A percentile compares a stretch with the other conserved stretches of the same genome.
Evolutionary conservation across 2,113 vertebrate genomes (phyloP).

Genomic region (Epinephelus cyanopodus): DNA sequence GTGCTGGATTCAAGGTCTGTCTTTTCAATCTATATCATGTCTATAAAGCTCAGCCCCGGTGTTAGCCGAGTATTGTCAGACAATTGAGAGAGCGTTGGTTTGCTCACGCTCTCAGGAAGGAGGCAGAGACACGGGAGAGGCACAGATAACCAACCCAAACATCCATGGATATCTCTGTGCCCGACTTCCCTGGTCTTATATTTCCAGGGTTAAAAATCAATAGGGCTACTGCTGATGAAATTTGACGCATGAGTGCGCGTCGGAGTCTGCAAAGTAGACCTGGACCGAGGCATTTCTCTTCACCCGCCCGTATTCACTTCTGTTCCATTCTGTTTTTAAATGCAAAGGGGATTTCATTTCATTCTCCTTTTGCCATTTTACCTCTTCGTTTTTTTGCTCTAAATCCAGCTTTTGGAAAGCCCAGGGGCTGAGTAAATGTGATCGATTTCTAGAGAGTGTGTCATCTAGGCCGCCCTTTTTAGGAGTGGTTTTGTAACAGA

Average conservation of each 20-base stretch:
- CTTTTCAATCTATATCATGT: slow-evolving; percentile 68
- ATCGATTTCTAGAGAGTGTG: slow-evolving; percentile 84
- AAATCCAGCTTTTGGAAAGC: slow-evolving; percentile 79
- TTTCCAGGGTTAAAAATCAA: slow-evolving; percentile 83
- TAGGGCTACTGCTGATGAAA: slow-evolving; percentile 81
- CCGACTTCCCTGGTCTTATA: slow-evolving; percentile 73
- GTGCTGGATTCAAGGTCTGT: slow-evolving; percentile 53
- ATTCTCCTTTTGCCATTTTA: slow-evolving; percentile 75
- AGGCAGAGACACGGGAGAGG: slow-evolving; percentile 55
- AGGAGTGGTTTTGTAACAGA: slow-evolving; percentile 81
- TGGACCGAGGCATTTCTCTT: slow-evolving; percentile 56
- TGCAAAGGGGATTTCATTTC: slow-evolving; percentile 83
- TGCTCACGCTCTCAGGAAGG: slow-evolving; percentile 62
- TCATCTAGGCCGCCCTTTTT: slow-evolving; percentile 80
- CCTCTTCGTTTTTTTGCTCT: slow-evolving; percentile 46
- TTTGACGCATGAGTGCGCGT: slow-evolving; percentile 76
- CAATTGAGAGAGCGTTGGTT: slow-evolving; percentile 69
- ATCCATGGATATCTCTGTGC: slow-evolving; percentile 66
- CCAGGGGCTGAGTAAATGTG: slow-evolving; percentile 81
- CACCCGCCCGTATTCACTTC: slow-evolving; percentile 61
- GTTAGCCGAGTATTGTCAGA: slow-evolving; percentile 65
- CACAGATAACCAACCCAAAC: slow-evolving; percentile 70
- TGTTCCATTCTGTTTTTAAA: slow-evolving; percentile 78
- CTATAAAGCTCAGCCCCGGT: slow-evolving; percentile 59
- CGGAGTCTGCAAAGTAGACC: slow-evolving; percentile 63